Evolutionary conservation across 2,888 invertebrate species (phyloP).

Genomic region (Dendrolimus houi): DNA sequence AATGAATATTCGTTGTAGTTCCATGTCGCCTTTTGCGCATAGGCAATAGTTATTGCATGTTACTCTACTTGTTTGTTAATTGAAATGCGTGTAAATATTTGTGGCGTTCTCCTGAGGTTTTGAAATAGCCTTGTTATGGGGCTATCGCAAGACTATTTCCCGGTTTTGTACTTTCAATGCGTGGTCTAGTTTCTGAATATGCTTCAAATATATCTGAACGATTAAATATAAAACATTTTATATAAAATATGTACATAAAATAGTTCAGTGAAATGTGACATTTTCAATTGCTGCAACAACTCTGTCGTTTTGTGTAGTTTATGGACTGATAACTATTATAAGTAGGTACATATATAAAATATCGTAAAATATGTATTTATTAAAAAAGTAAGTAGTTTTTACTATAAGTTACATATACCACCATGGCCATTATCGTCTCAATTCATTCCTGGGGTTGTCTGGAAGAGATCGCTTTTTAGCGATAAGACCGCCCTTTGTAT

Average conservation of each 20-base stretch:
- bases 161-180: not conserved
- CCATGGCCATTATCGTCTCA: no score
- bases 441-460: no score
- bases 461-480: no score
- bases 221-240: not conserved
- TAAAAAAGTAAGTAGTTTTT: no score
- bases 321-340: no score
- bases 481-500: no score
- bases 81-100: conserved; percentile 67
- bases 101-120: conserved; percentile 41
- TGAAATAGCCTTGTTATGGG: conserved; percentile 47
- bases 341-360: no score
- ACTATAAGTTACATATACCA: no score
- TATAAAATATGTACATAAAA: not conserved
- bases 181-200: conserved; percentile 7
- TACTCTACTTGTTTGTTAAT: conserved; percentile 59
- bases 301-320: no score
- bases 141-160: conserved; percentile 1
- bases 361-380: no score
- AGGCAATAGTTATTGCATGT: conserved; percentile 42
- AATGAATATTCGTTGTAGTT: conserved; percentile 18
- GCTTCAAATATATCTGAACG: conserved; percentile 1
- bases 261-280: no score
- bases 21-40: conserved; percentile 27
- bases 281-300: no score